phyloP scores from a whole-genome alignment of 2,113 vertebrate species.

The Paedocypris sp. region DNA sequence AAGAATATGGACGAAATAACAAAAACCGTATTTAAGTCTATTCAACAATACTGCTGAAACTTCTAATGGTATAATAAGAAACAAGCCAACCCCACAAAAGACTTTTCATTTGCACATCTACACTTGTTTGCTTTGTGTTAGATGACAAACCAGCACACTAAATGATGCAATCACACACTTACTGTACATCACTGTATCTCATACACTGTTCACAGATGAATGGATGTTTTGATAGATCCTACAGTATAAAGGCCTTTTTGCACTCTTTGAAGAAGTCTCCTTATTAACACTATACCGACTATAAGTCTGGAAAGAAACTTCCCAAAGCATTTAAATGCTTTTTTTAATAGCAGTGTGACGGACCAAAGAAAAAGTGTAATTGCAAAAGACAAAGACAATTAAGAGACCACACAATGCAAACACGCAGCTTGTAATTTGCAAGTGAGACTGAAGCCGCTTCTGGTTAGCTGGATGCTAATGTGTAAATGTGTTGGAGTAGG shows the following conservation, averaged over 20 bases:
- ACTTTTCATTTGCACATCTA: not conserved
- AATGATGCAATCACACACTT: not conserved
- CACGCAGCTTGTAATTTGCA: slow-evolving; percentile 29
- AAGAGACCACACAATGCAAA: slow-evolving; percentile 32
- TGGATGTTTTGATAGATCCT: not conserved
- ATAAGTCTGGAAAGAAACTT: not conserved
- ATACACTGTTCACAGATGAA: too few species aligned
- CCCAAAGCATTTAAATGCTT: not conserved
- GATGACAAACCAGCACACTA: not conserved
- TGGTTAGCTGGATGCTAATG: slow-evolving; percentile 10
- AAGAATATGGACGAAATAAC: not conserved
- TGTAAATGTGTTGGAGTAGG: slow-evolving; percentile 16
- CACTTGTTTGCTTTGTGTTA: not conserved
- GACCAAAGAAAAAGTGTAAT: slow-evolving; percentile 12
- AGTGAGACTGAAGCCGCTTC: slow-evolving; percentile 19
- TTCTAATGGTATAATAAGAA: too few species aligned
- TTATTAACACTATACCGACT: not conserved
- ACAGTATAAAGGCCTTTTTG: not conserved
- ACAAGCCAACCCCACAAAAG: too few species aligned
- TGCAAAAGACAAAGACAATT: slow-evolving; percentile 22
- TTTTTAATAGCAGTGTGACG: not conserved
- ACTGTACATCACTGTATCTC: not conserved
- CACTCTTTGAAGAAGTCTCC: not conserved
- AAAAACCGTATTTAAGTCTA: too few species aligned
- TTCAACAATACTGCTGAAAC: too few species aligned